Percentiles rank a stretch among this genome's conserved stretches.
These are phyloP conservation scores for Rhynchonycteris naso DNA, from an alignment of 2,797 vertebrate genomes.

Conservation along the genomic window DNA sequence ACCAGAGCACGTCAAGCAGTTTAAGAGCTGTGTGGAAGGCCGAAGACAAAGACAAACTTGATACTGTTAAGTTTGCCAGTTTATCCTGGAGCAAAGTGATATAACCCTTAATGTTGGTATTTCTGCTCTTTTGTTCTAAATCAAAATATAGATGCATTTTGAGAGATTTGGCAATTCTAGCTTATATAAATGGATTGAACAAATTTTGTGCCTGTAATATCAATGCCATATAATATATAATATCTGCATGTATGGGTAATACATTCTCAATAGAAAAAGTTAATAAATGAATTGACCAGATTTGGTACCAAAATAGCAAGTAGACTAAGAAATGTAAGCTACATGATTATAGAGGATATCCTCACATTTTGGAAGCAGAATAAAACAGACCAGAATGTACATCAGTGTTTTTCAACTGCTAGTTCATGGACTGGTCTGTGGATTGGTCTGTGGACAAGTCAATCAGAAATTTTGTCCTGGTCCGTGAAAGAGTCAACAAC, in stretches of 20 bases:
- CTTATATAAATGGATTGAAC: neutral
- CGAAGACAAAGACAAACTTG: neutral
- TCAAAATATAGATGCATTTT: slow-evolving; percentile 46
- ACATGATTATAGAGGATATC: neutral
- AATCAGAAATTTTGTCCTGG: too few species aligned
- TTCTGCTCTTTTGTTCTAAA: slow-evolving; percentile 19
- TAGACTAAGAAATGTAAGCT: neutral
- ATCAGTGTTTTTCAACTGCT: too few species aligned
- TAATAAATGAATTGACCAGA: slow-evolving; percentile 41
- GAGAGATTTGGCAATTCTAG: slow-evolving; percentile 29
- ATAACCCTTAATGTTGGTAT: neutral
- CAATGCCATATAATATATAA: neutral
- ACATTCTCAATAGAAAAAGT: neutral
- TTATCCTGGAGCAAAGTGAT: neutral
- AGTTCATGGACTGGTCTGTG: too few species aligned
- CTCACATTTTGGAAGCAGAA: neutral
- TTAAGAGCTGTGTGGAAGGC: neutral
- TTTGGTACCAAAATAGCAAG: slow-evolving; percentile 36
- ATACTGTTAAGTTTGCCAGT: neutral
- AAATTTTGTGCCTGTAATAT: neutral
- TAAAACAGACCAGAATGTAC: slow-evolving; percentile 19
- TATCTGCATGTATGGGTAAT: neutral
- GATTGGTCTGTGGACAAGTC: too few species aligned
- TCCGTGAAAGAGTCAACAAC: too few species aligned
- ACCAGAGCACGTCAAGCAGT: neutral